phyloP scores from a whole-genome alignment of 2,888 invertebrate species.

The Gymnoscelis rufifasciata region DNA sequence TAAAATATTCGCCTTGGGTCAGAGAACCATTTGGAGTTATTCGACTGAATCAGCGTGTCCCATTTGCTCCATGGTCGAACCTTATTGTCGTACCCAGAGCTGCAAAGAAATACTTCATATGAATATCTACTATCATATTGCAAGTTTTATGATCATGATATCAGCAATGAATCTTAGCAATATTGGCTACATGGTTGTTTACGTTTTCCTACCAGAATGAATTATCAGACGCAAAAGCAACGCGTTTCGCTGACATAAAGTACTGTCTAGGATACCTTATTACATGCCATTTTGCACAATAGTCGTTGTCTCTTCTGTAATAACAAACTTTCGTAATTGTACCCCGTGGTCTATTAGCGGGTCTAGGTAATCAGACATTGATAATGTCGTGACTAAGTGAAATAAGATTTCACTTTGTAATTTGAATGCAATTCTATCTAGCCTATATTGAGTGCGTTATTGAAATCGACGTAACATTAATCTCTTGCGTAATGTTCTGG shows the following conservation, averaged over 20 bases:
- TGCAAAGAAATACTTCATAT: neutral
- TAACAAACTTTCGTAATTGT: slow-evolving; percentile 40
- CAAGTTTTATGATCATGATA: neutral
- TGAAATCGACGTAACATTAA: slow-evolving; percentile 42
- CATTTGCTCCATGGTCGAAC: slow-evolving; percentile 19
- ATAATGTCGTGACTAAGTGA: slow-evolving; percentile 53
- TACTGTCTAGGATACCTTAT: slow-evolving; percentile 36
- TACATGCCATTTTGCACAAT: slow-evolving; percentile 44
- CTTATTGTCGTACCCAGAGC: slow-evolving; percentile 3
- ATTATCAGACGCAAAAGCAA: slow-evolving; percentile 48
- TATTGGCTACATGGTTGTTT: slow-evolving; percentile 36
- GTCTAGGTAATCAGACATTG: slow-evolving; percentile 50
- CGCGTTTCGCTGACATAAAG: slow-evolving; percentile 36
- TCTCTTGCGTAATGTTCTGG: slow-evolving; percentile 46
- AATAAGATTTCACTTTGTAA: slow-evolving; percentile 49
- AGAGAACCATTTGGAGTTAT: slow-evolving; percentile 19
- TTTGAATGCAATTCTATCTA: slow-evolving; percentile 41
- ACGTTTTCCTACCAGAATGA: slow-evolving; percentile 30
- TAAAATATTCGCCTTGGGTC: slow-evolving; percentile 23
- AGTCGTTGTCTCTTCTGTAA: slow-evolving; percentile 41
- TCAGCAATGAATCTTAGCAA: slow-evolving; percentile 18
- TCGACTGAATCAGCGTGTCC: slow-evolving; percentile 20
- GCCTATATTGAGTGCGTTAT: slow-evolving; percentile 35
- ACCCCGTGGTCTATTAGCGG: slow-evolving; percentile 43
- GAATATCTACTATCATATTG: neutral